Base-by-base conservation (phyloP, 2,797 vertebrate species). In the Sternarchorhynchus goeldii region DNA sequence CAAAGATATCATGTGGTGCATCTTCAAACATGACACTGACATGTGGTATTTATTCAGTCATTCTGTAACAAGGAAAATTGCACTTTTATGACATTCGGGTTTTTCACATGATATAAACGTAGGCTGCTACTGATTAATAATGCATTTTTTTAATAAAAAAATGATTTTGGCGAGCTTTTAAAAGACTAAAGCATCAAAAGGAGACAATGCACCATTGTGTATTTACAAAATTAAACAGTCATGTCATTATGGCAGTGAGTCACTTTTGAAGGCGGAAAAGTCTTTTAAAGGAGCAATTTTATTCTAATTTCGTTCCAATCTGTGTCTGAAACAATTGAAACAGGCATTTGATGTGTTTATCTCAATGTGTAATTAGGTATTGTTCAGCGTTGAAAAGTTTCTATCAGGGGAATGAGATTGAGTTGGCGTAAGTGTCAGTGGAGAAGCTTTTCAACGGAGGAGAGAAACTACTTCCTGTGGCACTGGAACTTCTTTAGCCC, bases 1-100 rank as follows among this genome's bases (percentile, higher is more conserved):
- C 93, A 94, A 94, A 93, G 93, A 93, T 94, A 94, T 94, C 93
- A 94, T 94, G 93, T 89, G 87, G 93, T 85, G 93, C 93, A 89
- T 93, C 92, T 93, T 94, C 91, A 94, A 93, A 94, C 92, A 93
- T 89, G 91, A 90, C 85, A 87, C 88, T 94, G 93, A 93, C 93
- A 94, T 89, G 92, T 93, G 88, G 91, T 90, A 94, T 89, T 94
- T 94, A 94, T 91, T 90, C 91, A 92, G 92, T 94, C 93, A 94
- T 88, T 91, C 91, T 87, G 71, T 89, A 93, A 93, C 89, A 89
- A 89, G 91, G 91, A 88, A 91, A 89, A 79, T 87, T 85, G 90
- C 89, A 90, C 88, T 88, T 87, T 81, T 75, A 85, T 92, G 93
- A 92, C 92, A 90, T 89, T 90, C 89, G 79, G 88, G 90, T 88